phyloP scores from a whole-genome alignment of 2,888 invertebrate genomes.

The Ormyrus thymus region DNA sequence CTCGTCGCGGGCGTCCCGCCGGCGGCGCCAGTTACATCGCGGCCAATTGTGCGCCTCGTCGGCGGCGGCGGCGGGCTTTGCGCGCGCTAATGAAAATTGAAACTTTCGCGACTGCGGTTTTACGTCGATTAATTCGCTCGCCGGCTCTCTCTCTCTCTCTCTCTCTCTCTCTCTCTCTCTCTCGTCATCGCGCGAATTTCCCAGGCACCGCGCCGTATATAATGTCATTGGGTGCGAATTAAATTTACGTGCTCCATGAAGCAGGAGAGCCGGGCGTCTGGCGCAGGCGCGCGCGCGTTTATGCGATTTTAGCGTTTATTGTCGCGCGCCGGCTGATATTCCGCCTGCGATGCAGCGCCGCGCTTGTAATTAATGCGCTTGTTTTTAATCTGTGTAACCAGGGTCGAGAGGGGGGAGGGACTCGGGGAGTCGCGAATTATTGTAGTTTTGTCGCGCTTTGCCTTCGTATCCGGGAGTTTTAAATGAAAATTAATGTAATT shows the following conservation, averaged over 20 bases:
- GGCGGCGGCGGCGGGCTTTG: no score
- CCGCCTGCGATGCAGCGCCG: background rate
- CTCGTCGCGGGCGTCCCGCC: background rate
- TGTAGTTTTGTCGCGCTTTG: no score
- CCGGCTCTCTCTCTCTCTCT: background rate
- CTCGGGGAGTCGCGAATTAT: no score
- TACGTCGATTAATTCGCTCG: constrained; percentile 45
- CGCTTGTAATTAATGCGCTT: background rate
- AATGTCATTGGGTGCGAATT: constrained; percentile 60
- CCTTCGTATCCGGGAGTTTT: no score
- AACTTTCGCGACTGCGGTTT: constrained; percentile 51
- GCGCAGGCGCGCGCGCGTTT: background rate
- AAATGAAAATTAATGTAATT: no score
- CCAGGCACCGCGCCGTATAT: constrained; percentile 53
- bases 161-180: background rate
- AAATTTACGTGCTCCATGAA: constrained; percentile 59
- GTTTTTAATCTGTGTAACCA: background rate
- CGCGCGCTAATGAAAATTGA: constrained; percentile 45
- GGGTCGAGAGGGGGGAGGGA: no score
- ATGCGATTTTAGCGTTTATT: constrained; percentile 31
- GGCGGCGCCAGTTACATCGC: background rate
- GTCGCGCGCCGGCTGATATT: background rate
- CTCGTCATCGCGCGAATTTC: constrained; percentile 56
- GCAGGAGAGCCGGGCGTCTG: constrained; percentile 37
- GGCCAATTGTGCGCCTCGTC: background rate